These are phyloP conservation scores for Antrozous pallidus DNA, from an alignment of 2,797 vertebrate species.

Conservation along the genomic window DNA sequence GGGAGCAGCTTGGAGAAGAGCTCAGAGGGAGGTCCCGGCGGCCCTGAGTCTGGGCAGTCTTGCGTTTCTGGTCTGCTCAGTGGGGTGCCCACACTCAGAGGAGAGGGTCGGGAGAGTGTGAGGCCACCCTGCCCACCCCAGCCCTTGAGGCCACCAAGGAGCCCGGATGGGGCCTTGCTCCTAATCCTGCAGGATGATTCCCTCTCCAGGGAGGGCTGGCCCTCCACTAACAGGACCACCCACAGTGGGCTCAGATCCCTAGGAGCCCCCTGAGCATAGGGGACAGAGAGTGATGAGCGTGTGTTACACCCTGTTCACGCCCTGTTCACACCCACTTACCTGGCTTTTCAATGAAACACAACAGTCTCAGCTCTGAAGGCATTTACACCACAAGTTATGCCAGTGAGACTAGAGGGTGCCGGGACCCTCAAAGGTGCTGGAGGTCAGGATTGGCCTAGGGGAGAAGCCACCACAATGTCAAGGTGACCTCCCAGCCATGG, in stretches of 20 bases:
- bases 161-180: background rate
- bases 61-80: background rate
- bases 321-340: too few species aligned
- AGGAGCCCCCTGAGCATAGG: too few species aligned
- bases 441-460: background rate
- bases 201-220: too few species aligned
- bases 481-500: background rate
- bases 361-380: background rate
- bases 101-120: background rate
- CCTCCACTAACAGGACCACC: too few species aligned
- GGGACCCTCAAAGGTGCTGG: background rate
- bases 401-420: background rate
- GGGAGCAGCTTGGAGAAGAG: accelerated
- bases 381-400: background rate
- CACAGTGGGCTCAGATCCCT: too few species aligned
- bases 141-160: background rate
- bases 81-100: background rate
- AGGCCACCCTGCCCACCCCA: background rate
- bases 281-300: too few species aligned
- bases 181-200: too few species aligned
- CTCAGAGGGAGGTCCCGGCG: background rate
- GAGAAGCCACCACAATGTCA: background rate
- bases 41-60: background rate
- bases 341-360: background rate
- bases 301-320: too few species aligned